These are phyloP conservation scores for Heliconius hortense DNA, from an alignment of 2,888 invertebrate genomes.

Conservation along the genomic window DNA sequence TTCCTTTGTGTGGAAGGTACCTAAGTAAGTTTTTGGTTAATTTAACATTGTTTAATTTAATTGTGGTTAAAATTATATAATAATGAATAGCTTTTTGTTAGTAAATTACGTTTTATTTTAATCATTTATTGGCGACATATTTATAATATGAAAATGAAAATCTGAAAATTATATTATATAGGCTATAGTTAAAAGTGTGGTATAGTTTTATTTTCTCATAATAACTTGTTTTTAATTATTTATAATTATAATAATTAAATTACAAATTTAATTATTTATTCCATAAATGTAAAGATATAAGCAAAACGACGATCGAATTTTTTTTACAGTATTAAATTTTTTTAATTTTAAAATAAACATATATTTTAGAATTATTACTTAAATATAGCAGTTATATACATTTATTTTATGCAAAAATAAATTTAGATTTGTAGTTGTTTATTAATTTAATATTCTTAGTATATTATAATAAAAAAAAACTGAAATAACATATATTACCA, in stretches of 20 bases:
- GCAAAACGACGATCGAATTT: not conserved
- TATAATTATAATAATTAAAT: not conserved
- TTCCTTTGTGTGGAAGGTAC: not conserved
- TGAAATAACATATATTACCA: too few relatives aligned
- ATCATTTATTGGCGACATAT: too few relatives aligned
- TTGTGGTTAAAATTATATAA: not conserved
- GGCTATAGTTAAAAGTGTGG: too few relatives aligned
- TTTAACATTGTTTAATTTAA: not conserved
- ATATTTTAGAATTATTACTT: not conserved
- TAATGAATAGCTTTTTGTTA: not conserved
- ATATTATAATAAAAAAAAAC: not conserved
- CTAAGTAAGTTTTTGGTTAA: slow-evolving; percentile 1
- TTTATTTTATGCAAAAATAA: not conserved
- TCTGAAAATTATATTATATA: too few relatives aligned
- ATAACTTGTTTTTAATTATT: too few relatives aligned
- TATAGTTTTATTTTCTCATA: too few relatives aligned
- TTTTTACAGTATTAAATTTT: not conserved
- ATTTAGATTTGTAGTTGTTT: not conserved
- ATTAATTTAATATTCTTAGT: not conserved
- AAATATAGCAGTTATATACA: not conserved
- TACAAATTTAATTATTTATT: not conserved
- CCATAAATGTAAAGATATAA: not conserved
- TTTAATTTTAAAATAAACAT: not conserved
- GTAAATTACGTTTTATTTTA: too few relatives aligned
- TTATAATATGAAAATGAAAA: too few relatives aligned